phyloP scores from a whole-genome alignment of 1,140 invertebrate genomes.

The Sweltsa coloradensis region DNA sequence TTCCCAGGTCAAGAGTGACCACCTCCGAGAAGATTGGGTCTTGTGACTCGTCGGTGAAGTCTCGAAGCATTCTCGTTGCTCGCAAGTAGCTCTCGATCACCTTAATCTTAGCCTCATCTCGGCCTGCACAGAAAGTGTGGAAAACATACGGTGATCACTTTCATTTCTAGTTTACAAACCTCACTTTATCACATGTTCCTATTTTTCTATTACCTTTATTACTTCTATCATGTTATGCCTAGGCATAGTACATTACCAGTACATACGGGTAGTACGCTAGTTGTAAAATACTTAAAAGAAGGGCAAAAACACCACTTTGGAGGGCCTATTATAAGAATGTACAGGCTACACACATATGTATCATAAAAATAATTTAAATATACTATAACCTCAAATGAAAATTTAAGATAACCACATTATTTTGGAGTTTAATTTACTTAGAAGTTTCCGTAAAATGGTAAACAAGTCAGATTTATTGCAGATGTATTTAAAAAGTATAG shows the following conservation, averaged over 20 bases:
- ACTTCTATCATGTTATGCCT: background rate
- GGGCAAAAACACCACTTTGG: too few relatives aligned
- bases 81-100: conserved; percentile 75
- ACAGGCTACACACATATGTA: conserved; percentile 6
- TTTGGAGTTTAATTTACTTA: too few relatives aligned
- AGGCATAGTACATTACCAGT: too few relatives aligned
- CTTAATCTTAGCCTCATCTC: conserved; percentile 67
- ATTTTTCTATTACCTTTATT: background rate
- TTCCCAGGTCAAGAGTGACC: conserved; percentile 75
- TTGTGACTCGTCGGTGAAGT: conserved; percentile 64
- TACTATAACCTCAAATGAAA: background rate
- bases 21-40: conserved; percentile 82
- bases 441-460: too few relatives aligned
- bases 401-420: background rate
- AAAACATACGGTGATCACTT: too few relatives aligned
- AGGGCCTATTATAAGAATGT: conserved; percentile 7
- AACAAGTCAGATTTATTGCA: too few relatives aligned
- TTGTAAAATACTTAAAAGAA: too few relatives aligned
- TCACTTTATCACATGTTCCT: too few relatives aligned
- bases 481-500: too few relatives aligned
- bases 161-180: too few relatives aligned
- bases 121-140: conserved; percentile 42
- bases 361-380: conserved; percentile 5
- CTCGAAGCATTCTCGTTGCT: conserved; percentile 67
- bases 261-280: too few relatives aligned